These are phyloP conservation scores for Aphidius gifuensis DNA, from an alignment of 1,140 invertebrate genomes.

Conservation along the genomic window DNA sequence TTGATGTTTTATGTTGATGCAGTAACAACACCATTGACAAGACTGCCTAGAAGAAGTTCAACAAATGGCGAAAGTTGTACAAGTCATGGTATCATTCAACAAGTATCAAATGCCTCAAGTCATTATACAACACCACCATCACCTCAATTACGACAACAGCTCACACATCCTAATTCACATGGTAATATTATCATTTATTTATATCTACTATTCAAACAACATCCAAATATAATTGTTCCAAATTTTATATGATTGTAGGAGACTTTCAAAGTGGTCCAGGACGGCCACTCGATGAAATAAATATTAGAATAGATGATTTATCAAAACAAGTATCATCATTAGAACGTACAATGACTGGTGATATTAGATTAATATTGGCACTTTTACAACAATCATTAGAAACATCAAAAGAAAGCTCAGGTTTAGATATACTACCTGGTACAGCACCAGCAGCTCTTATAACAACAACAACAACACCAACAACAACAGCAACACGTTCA, in stretches of 20 bases:
- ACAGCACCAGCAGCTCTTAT: conserved; percentile 43
- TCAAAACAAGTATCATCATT: conserved; percentile 61
- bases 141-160: conserved; percentile 35
- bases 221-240: background rate
- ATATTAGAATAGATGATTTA: conserved; percentile 64
- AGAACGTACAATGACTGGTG: conserved; percentile 64
- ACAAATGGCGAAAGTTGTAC: conserved; percentile 44
- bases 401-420: conserved; percentile 49
- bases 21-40: conserved; percentile 48
- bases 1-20: conserved; percentile 12
- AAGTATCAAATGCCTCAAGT: conserved; percentile 50
- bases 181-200: conserved; percentile 34
- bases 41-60: conserved; percentile 47
- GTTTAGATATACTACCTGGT: conserved; percentile 49
- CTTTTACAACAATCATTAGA: conserved; percentile 60
- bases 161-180: conserved; percentile 43
- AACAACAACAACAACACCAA: background rate
- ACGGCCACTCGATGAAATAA: conserved; percentile 56
- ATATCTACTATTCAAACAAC: too few species aligned
- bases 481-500: conserved; percentile 34
- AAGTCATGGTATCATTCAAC: conserved; percentile 44
- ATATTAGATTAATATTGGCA: conserved; percentile 65
- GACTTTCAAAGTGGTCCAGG: conserved; percentile 51
- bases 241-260: conserved; percentile 33
- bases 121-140: conserved; percentile 53